phyloP scores from a whole-genome alignment of 2,113 vertebrate genomes.

The Ochotona princeps region DNA sequence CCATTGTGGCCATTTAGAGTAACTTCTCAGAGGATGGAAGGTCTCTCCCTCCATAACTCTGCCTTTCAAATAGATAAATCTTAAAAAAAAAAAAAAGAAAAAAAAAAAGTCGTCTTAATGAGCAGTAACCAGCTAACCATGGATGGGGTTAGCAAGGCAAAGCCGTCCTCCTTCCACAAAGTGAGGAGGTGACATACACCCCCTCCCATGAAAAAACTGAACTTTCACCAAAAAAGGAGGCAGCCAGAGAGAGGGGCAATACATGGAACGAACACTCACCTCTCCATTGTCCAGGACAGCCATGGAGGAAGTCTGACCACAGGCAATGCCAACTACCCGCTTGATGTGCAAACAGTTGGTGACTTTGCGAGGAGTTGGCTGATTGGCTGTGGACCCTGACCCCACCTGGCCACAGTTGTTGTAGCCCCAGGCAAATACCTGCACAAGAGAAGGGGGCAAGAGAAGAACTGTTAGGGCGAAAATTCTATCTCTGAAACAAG shows the following conservation, averaged over 20 bases:
- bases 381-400: constrained; percentile 97
- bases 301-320: constrained; percentile 96
- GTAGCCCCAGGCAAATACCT: constrained; percentile 98
- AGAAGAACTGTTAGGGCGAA: neutral
- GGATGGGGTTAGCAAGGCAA: neutral
- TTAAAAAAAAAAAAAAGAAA: neutral
- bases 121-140: neutral
- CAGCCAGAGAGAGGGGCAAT: too few species aligned
- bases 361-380: constrained; percentile 94
- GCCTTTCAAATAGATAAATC: too few species aligned
- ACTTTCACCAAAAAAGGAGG: neutral
- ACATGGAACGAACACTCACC: constrained; percentile 84
- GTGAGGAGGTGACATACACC: too few species aligned
- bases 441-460: constrained; percentile 23
- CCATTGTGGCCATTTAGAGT: too few species aligned
- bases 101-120: neutral
- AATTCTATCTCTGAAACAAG: neutral
- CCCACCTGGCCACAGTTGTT: constrained; percentile 99
- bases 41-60: too few species aligned
- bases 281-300: constrained; percentile 96
- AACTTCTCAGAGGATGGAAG: too few species aligned
- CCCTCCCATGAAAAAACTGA: neutral
- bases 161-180: neutral
- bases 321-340: constrained; percentile 91
- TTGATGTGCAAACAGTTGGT: constrained; percentile 94